Percentiles rank a stretch among this genome's conserved stretches.
These are phyloP conservation scores for Mus caroli DNA, from an alignment of 2,797 vertebrate genomes.

Conservation along the genomic window DNA sequence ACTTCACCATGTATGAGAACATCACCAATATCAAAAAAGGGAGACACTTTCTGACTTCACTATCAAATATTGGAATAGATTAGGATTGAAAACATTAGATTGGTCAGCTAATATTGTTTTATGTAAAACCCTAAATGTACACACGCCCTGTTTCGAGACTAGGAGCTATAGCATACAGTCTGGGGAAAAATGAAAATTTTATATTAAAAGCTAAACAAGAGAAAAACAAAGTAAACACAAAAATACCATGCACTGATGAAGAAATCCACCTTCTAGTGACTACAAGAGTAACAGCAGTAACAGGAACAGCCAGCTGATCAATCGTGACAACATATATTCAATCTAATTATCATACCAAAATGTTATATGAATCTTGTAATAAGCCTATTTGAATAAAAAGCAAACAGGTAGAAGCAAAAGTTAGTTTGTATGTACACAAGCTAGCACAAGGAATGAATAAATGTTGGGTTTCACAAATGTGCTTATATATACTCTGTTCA, in stretches of 20 bases:
- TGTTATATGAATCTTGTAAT: not conserved
- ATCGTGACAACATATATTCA: not conserved
- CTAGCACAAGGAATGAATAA: not conserved
- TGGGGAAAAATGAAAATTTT: not conserved
- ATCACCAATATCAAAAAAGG: not conserved
- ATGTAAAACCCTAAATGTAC: not conserved
- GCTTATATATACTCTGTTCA: not conserved
- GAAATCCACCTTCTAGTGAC: not conserved
- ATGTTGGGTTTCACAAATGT: not conserved
- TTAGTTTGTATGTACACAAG: not conserved
- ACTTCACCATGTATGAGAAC: not conserved
- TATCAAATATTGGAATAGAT: not conserved
- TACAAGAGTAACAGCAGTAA: not conserved
- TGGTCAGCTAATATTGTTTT: not conserved
- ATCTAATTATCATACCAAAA: not conserved
- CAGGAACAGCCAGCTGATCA: not conserved
- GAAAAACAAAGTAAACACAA: not conserved
- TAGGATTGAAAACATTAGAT: not conserved
- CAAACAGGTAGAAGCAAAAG: not conserved
- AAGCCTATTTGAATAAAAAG: not conserved
- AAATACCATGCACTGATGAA: not conserved
- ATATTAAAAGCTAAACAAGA: not conserved
- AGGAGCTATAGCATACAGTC: not conserved
- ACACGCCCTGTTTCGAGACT: not conserved
- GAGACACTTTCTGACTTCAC: not conserved